These are phyloP conservation scores for Ips typographus DNA, from an alignment of 1,140 invertebrate species.

Conservation along the genomic window DNA sequence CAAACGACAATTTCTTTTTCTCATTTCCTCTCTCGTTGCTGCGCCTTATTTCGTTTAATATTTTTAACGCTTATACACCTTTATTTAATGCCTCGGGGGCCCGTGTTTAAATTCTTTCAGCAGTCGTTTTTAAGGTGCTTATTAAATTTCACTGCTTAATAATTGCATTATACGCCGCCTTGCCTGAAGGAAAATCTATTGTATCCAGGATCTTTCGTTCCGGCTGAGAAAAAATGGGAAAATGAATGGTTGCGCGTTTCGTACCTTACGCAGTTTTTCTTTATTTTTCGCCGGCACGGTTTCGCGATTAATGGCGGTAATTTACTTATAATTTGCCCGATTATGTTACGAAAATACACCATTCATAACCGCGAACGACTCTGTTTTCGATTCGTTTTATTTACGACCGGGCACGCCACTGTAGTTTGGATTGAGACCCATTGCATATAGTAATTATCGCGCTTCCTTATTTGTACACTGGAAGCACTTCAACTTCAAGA, in stretches of 20 bases:
- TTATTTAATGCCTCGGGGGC: slow-evolving; percentile 44
- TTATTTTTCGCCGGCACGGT: slow-evolving; percentile 23
- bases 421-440: slow-evolving; percentile 7
- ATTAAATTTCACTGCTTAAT: slow-evolving; percentile 49
- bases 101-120: slow-evolving; percentile 43
- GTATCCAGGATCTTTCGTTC: slow-evolving; percentile 36
- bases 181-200: slow-evolving; percentile 42
- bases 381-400: slow-evolving; percentile 1
- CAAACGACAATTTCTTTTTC: slow-evolving; percentile 43
- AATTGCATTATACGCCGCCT: slow-evolving; percentile 41
- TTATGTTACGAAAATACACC: slow-evolving; percentile 18
- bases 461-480: slow-evolving; percentile 16
- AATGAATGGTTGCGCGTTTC: slow-evolving; percentile 27
- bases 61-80: slow-evolving; percentile 48
- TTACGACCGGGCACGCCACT: neutral
- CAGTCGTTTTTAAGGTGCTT: slow-evolving; percentile 46
- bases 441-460: slow-evolving; percentile 13
- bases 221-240: slow-evolving; percentile 15
- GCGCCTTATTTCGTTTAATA: slow-evolving; percentile 38
- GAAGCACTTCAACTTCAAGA: slow-evolving; percentile 13
- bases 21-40: slow-evolving; percentile 37
- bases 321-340: slow-evolving; percentile 30
- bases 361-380: neutral
- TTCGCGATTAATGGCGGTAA: slow-evolving; percentile 28
- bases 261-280: slow-evolving; percentile 30